Evolutionary conservation across 2,797 vertebrate genomes (phyloP), one percentile per base, ranked within the genome.

Genomic region (Acrocephalus scirpaceus): DNA sequence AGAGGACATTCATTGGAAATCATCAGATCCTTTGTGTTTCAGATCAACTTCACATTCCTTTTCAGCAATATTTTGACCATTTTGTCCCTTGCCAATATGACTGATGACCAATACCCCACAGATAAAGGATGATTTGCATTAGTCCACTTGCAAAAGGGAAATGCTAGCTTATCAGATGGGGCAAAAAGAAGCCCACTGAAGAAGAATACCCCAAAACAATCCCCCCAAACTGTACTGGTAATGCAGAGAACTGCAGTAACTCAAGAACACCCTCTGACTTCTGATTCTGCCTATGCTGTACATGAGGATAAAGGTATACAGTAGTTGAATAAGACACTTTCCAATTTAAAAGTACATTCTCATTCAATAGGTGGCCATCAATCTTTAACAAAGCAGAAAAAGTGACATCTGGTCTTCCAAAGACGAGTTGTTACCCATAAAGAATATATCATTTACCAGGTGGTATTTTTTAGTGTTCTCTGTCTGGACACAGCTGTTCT

Each of bases 401-500:
- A 82, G 57, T 58, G 84, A 32, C 69, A 48, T 36, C 78, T 75
- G 58, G 62, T 93, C 88, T 95, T 93, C 65, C 9, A 26, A 92
- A 90, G 90, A 80, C 62, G 25, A 75, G 86, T 32, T 69, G 77
- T 88, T 92, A 85, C 47, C 83, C 64, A 40, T 70, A 34, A 32
- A 93, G 80, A 58, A 87, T 90, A 77, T 64, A 91, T 34, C 65
- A 84, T 95, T 78, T 87, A 72, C 86, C 94, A 93, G 93, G 86
- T 91, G 96, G 93, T 91, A 95, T 93, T 76, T 97, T 92, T 95
- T 44, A 95, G 87, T 66, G 71, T 80, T 74, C 82, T 91, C 81
- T 74, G 67, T 79, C 91, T 56, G 88, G 93, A 88, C 90, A 91
- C 96, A 97, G 96, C 93, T 91, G 96, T 90, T 82, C 70, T 69